Base-by-base conservation (phyloP, 2,888 invertebrate species). In the Lagria hirta region DNA sequence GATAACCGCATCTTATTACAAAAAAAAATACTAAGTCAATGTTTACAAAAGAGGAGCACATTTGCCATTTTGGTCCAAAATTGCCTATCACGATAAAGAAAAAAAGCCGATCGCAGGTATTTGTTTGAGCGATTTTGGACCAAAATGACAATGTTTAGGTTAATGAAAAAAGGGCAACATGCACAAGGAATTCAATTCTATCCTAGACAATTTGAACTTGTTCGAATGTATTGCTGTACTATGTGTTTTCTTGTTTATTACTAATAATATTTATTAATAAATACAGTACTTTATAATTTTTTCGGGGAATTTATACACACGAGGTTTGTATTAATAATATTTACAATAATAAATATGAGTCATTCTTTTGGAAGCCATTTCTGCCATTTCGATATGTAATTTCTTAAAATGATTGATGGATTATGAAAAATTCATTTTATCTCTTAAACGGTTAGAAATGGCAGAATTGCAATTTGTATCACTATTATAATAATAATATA, bases 221-320 rank as follows among this genome's bases (percentile, higher is more conserved):
- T 51, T 30, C 56, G 49, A 54, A 57, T 52, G 61, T 66, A 68
- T 68, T 66, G 65, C 66, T 67, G 65, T 55, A 60, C 64, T 60
- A 63, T 49, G 48, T 54, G 40, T 48, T 46, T 24, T 30, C 45
- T 51, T 51, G 52, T 48, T 43, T 32, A 48, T 52, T 55, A 43
- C 48, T 58, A 41, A 36, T 51, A 43, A n/a, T n/a, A n/a, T n/a
- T 52, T 49, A 51, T 51, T 46, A 59, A 61, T 58, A 58, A 62
- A 62, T 62, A 61, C 54, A 55, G 50, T 53, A 55, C 46, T 55
- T 50, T n/a, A n/a, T n/a, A 51, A 58, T 57, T 56, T 51, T 53
- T 43, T 47, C 27, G 44, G 51, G 51, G 41, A 40, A 46, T 48
- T 49, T 57, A 44, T 58, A 57, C 57, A 58, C 57, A 54, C n/a